Conservation (phyloP, 1,140 invertebrate genomes). For the Gryllus bimaculatus region DNA sequence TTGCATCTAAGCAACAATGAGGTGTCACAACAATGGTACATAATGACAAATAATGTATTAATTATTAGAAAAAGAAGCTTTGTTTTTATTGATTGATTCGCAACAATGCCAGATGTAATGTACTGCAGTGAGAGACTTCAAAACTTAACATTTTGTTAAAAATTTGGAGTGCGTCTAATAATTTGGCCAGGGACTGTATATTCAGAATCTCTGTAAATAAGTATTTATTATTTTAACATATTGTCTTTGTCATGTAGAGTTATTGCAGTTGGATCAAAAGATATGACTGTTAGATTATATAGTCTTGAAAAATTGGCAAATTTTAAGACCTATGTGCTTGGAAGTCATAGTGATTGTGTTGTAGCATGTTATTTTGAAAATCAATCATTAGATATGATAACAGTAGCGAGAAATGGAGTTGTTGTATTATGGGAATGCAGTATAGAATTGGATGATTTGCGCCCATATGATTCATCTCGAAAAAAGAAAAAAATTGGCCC, state of each 20-base stretch:
- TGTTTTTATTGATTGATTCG: too few relatives aligned
- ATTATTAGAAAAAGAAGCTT: too few relatives aligned
- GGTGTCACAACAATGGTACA: too few relatives aligned
- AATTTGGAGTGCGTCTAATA: too few relatives aligned
- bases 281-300: slow-evolving; percentile 74
- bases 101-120: too few relatives aligned
- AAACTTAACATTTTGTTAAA: too few relatives aligned
- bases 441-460: slow-evolving; percentile 54
- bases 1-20: too few relatives aligned
- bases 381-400: slow-evolving; percentile 70
- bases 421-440: slow-evolving; percentile 83
- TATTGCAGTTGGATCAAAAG: slow-evolving; percentile 75
- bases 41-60: too few relatives aligned
- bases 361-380: slow-evolving; percentile 82
- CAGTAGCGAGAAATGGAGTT: slow-evolving; percentile 57
- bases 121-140: too few relatives aligned
- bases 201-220: background rate
- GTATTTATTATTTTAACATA: background rate
- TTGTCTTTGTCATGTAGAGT: slow-evolving; percentile 38
- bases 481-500: slow-evolving; percentile 31
- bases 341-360: slow-evolving; percentile 71
- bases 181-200: too few relatives aligned
- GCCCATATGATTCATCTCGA: slow-evolving; percentile 38
- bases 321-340: slow-evolving; percentile 59
- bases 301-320: slow-evolving; percentile 64